Conservation (phyloP, 2,113 vertebrate species). For the Cynopterus brachyotis region DNA sequence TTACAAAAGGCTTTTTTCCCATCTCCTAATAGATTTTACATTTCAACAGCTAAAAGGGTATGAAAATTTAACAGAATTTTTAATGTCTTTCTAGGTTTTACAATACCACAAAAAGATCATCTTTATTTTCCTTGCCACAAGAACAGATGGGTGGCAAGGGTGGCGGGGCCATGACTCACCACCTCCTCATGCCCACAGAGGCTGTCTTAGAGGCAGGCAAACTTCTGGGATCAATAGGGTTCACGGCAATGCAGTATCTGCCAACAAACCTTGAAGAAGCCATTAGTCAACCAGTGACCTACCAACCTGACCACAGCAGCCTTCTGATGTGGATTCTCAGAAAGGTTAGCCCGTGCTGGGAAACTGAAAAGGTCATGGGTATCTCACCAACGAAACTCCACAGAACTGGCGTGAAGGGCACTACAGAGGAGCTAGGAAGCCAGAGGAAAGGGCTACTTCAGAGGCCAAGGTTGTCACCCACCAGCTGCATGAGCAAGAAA, state of each 20-base stretch:
- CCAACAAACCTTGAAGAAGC: conserved; percentile 56
- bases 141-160: conserved; percentile 76
- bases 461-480: conserved; percentile 48
- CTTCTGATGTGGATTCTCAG: conserved; percentile 72
- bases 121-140: conserved; percentile 67
- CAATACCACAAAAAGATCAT: conserved; percentile 82
- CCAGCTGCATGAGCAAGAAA: not conserved
- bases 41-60: conserved; percentile 78
- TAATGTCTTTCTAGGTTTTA: conserved; percentile 85
- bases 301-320: conserved; percentile 59
- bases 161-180: conserved; percentile 61
- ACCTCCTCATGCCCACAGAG: conserved; percentile 40
- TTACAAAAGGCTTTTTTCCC: conserved; percentile 56
- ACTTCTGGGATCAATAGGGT: conserved; percentile 79
- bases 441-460: conserved; percentile 53
- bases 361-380: conserved; percentile 75
- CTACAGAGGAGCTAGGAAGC: conserved; percentile 29
- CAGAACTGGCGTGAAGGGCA: not conserved
- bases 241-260: conserved; percentile 47
- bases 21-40: conserved; percentile 64
- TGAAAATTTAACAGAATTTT: conserved; percentile 84
- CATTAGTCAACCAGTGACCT: conserved; percentile 68
- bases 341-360: conserved; percentile 72
- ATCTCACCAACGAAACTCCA: conserved; percentile 47
- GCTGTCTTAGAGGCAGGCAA: conserved; percentile 51